These are phyloP conservation scores for Caloenas nicobarica DNA, from an alignment of 2,113 vertebrate genomes.

Conservation along the genomic window DNA sequence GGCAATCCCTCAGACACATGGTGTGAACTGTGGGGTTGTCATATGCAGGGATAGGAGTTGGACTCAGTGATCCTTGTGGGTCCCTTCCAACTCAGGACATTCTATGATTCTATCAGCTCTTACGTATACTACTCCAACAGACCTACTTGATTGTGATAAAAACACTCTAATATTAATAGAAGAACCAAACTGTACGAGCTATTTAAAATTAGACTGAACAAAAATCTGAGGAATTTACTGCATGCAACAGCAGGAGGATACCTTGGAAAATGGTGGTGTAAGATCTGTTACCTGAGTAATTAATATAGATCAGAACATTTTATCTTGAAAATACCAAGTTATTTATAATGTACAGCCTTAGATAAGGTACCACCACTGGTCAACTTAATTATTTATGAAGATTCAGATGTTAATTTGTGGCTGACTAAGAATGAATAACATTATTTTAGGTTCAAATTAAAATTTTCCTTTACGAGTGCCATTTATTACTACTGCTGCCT, in stretches of 20 bases:
- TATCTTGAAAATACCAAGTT: not conserved
- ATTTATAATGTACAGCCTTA: not conserved
- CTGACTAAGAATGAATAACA: not conserved
- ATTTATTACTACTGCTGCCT: not conserved
- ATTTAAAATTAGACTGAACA: not conserved
- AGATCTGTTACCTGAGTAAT: not conserved
- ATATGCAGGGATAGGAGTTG: too few relatives aligned
- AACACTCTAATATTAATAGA: not conserved
- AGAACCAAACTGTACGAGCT: not conserved
- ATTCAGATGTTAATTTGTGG: not conserved
- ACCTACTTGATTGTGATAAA: not conserved
- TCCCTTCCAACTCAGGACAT: too few relatives aligned
- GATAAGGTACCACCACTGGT: not conserved
- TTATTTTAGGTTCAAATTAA: not conserved
- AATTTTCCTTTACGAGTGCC: not conserved
- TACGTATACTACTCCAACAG: not conserved
- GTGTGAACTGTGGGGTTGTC: too few relatives aligned
- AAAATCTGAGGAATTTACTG: not conserved
- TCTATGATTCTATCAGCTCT: too few relatives aligned
- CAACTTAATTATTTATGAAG: not conserved
- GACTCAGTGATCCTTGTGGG: too few relatives aligned
- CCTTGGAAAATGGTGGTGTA: not conserved
- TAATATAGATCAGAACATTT: rapidly evolving
- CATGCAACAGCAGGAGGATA: not conserved
- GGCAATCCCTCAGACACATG: too few relatives aligned